These are phyloP conservation scores for Eira barbara DNA, from an alignment of 2,113 vertebrate genomes.

Conservation along the genomic window DNA sequence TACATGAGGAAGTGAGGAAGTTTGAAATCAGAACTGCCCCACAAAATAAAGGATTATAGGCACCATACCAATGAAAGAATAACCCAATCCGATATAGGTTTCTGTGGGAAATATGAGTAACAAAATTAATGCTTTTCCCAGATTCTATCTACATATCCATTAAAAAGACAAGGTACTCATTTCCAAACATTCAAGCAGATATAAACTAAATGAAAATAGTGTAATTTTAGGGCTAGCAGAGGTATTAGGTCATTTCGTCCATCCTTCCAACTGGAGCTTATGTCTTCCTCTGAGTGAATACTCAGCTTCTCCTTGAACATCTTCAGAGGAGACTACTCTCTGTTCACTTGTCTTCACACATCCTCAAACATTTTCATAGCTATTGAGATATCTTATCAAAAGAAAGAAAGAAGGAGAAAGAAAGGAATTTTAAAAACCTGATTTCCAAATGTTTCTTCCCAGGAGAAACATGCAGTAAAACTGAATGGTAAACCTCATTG, in stretches of 20 bases:
- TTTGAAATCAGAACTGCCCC: background rate
- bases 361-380: background rate
- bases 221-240: background rate
- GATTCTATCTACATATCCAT: background rate
- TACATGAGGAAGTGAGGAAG: background rate
- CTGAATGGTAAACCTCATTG: background rate
- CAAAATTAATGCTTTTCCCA: background rate
- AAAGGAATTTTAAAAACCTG: background rate
- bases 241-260: background rate
- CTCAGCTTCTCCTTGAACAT: background rate
- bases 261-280: background rate
- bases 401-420: background rate
- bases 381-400: background rate
- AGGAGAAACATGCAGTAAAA: conserved; percentile 37
- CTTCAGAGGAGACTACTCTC: background rate
- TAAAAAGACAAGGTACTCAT: background rate
- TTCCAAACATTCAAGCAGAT: background rate
- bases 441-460: conserved; percentile 10
- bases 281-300: background rate
- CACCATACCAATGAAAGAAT: background rate
- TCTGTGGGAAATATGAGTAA: background rate
- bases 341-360: background rate
- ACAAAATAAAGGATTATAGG: background rate
- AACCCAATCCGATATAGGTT: background rate
- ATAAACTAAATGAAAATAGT: background rate